Evolutionary conservation across 1,140 invertebrate genomes (phyloP).

Genomic region (Aphelinus atriplicis): DNA sequence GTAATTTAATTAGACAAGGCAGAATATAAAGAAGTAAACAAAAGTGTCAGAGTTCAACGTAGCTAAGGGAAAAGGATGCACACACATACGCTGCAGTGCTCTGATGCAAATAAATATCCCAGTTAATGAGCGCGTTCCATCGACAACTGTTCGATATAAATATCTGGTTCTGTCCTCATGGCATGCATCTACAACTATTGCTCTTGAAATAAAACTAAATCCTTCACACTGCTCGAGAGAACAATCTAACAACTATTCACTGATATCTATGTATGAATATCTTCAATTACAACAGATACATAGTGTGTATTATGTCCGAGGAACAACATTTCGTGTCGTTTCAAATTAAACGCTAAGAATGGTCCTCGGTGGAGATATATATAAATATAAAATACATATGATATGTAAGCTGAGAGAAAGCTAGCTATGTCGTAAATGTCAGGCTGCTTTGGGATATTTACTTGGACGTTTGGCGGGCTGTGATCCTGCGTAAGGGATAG

Average conservation of each 20-base stretch:
- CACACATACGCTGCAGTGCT: constrained; percentile 6
- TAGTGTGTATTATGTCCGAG: too few species aligned
- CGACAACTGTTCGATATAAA: neutral
- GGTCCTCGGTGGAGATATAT: too few species aligned
- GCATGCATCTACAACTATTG: constrained; percentile 35
- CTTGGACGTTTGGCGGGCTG: constrained; percentile 64
- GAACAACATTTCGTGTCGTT: too few species aligned
- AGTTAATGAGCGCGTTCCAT: constrained; percentile 15
- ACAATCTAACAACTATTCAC: constrained; percentile 16
- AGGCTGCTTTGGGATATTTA: constrained; percentile 56
- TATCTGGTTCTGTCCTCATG: constrained; percentile 6
- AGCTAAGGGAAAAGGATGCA: neutral
- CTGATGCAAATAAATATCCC: constrained; percentile 18
- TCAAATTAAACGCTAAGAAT: too few species aligned
- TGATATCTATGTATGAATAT: too few species aligned
- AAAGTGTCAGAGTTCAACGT: neutral
- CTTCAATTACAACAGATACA: too few species aligned
- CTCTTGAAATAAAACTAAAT: constrained; percentile 15
- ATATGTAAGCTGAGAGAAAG: too few species aligned
- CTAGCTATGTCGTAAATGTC: too few species aligned
- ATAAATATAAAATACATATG: too few species aligned
- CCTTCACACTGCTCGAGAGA: constrained; percentile 21
- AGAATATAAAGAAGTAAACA: neutral
- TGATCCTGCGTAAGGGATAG: constrained; percentile 67
- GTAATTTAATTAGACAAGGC: constrained; percentile 23